Percentiles rank a stretch among this genome's conserved stretches.
Conservation (phyloP, 2,797 vertebrate genomes). For the Catharus ustulatus region DNA sequence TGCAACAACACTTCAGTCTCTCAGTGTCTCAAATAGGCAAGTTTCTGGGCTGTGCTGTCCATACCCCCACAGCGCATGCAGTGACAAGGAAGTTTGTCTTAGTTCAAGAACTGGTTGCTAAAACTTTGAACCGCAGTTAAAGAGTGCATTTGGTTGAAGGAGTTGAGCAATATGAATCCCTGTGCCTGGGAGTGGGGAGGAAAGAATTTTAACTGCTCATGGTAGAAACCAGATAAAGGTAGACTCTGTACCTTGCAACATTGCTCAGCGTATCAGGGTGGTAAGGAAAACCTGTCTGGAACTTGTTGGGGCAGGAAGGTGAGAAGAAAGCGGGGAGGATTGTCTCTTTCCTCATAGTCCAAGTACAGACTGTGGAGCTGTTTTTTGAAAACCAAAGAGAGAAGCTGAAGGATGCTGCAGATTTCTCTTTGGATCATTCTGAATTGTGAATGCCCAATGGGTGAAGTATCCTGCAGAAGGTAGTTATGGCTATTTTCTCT, state of each 20-base stretch:
- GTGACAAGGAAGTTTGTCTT: not conserved
- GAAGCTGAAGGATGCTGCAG: not conserved
- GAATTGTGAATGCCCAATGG: not conserved
- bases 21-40: not conserved
- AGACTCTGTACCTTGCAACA: not conserved
- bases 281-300: not conserved
- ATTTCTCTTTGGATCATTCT: not conserved
- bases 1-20: not conserved
- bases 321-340: not conserved
- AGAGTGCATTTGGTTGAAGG: not conserved
- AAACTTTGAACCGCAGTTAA: not conserved
- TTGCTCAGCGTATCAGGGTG: not conserved
- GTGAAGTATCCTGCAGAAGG: not conserved
- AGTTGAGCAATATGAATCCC: not conserved
- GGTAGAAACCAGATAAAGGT: not conserved
- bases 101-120: not conserved
- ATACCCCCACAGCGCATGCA: rapidly evolving
- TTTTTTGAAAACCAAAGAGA: not conserved
- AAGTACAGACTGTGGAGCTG: not conserved
- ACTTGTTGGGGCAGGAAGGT: not conserved
- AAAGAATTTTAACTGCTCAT: not conserved
- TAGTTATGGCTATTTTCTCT: not conserved
- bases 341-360: not conserved
- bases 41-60: not conserved
- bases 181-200: not conserved